Conservation (phyloP, 1,140 invertebrate genomes). For the Zaprionus ghesquierei region DNA sequence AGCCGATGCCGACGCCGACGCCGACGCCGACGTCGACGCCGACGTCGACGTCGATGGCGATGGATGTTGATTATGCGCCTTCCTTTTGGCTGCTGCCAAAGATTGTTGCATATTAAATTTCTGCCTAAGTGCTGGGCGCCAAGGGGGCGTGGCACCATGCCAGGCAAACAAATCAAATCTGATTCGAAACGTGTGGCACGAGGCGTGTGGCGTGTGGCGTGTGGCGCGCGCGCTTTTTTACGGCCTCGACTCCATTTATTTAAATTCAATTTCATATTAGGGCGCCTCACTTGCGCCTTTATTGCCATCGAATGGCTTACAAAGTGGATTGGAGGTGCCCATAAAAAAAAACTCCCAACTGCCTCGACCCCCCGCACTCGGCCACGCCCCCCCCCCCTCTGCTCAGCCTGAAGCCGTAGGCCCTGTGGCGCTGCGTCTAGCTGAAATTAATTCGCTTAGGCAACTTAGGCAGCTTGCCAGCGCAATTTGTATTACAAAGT, state of each 20-base stretch:
- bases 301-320: conserved; percentile 66
- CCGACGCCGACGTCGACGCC: conserved; percentile 20
- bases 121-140: conserved; percentile 67
- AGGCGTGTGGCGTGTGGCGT: conserved; percentile 17
- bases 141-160: not conserved
- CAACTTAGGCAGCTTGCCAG: not conserved
- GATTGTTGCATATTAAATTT: conserved; percentile 78
- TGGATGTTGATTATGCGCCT: conserved; percentile 56
- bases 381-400: too few species aligned
- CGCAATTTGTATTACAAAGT: conserved; percentile 1
- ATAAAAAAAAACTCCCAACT: conserved; percentile 49
- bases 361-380: not conserved
- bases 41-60: conserved; percentile 18
- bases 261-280: conserved; percentile 80
- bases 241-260: conserved; percentile 71
- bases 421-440: not conserved
- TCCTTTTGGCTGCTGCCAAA: conserved; percentile 51
- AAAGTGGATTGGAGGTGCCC: conserved; percentile 67
- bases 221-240: conserved; percentile 57
- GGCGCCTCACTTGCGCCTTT: conserved; percentile 70
- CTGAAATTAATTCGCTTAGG: conserved; percentile 32
- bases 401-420: not conserved
- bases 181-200: conserved; percentile 53
- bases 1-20: not conserved
- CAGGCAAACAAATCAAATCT: conserved; percentile 73